Base-by-base conservation (phyloP, 2,113 vertebrate genomes). In the Boleophthalmus pectinirostris region DNA sequence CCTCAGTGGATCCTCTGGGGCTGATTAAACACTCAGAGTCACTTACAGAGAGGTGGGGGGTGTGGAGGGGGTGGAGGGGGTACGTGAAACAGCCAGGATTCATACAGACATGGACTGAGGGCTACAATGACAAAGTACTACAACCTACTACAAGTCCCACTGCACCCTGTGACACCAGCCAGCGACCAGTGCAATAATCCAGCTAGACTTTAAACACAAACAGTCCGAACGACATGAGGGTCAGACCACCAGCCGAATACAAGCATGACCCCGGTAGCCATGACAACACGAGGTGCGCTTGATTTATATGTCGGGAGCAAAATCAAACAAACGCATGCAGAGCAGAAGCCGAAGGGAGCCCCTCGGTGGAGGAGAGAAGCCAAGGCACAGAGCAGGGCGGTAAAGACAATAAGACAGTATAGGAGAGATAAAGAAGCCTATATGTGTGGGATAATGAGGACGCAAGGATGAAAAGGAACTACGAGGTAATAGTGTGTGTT, bases 1-100 rank as follows among this genome's bases (percentile, higher is more conserved):
- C 64, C 47, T 25, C 12, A 7, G 3, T 63, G 66, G 35, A 35
- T 85, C 84, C 85, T 80, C 68, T 25, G 74, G 82, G 85, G 66
- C 51, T 57, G 66, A 84, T 89, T 88, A 90, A 90, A 85, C 74
- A 81, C 82, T 87, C 80, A 71, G 82, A 82, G 89, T 91, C 88
- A 81, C 85, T 88, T 76, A 75, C 66, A 67, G 64, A 63, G 76
- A 68, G 80, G 83, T 85, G 69, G 77, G 3, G 58, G 51, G 53
- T 43, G 38, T 43, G 38, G 38, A 43, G 89, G 89, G 66, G 78
- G 81, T 82, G 65, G 73, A 25, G 56, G 53, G 89, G 88, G 87
- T 91, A 78, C 83, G 82, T 85, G 64, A 77, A 73, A 38, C 73
- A 49, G 82, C 82, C 79, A 75, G 85, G 78, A 53, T 35, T 82